Evolutionary conservation across 2,797 vertebrate species (phyloP).

Genomic region (Cuculus canorus): DNA sequence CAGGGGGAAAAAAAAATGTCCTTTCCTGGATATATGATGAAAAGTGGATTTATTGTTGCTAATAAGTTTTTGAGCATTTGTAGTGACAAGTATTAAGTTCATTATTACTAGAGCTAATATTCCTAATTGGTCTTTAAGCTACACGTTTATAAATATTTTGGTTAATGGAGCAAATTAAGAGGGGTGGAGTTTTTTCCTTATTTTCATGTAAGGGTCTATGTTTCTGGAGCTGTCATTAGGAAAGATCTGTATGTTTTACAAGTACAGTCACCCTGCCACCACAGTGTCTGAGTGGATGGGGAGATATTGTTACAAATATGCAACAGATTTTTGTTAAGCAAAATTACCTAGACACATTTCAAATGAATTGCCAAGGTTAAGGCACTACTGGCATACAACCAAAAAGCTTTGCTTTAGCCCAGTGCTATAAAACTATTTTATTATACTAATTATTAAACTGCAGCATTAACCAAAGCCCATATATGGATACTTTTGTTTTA

Average conservation of each 20-base stretch:
- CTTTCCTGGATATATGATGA: background rate
- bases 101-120: background rate
- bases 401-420: background rate
- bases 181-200: rapidly evolving
- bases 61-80: background rate
- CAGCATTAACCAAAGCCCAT: background rate
- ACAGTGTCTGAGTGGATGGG: background rate
- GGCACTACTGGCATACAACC: background rate
- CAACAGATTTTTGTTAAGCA: background rate
- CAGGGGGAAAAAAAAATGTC: background rate
- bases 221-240: background rate
- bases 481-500: background rate
- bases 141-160: background rate
- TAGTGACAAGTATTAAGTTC: background rate
- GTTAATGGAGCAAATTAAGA: background rate
- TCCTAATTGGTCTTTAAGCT: background rate
- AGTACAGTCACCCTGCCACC: background rate
- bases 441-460: conserved; percentile 4
- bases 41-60: background rate
- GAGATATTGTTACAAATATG: background rate
- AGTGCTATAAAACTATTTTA: background rate
- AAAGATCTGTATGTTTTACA: background rate
- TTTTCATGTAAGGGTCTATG: background rate
- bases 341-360: background rate
- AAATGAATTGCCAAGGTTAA: conserved; percentile 25